Percentiles rank a stretch among this genome's conserved stretches.
These are phyloP conservation scores for Microctenopoma stevenorrisi DNA, from an alignment of 2,797 vertebrate genomes.

Conservation along the genomic window DNA sequence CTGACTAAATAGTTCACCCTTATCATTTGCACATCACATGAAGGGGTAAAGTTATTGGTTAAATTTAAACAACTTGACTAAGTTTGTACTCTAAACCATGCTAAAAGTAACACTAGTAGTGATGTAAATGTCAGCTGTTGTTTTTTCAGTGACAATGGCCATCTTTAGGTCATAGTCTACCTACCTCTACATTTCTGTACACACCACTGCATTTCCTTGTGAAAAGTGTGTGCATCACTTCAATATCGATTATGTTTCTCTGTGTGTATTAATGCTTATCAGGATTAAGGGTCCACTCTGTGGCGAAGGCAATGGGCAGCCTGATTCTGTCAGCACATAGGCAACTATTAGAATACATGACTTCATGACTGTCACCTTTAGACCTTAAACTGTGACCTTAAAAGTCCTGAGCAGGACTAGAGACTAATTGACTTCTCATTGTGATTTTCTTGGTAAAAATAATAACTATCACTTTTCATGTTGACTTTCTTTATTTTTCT, in stretches of 20 bases:
- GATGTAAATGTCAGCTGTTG: background rate
- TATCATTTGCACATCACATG: no score
- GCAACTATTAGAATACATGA: constrained; percentile 61
- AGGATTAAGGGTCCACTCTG: constrained; percentile 31
- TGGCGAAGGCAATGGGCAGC: constrained; percentile 45
- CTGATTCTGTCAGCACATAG: constrained; percentile 76
- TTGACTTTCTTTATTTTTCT: constrained; percentile 1
- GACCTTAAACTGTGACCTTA: constrained; percentile 52
- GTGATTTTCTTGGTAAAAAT: no score
- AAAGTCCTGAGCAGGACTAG: constrained; percentile 15
- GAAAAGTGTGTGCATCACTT: background rate
- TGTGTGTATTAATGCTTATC: constrained; percentile 30
- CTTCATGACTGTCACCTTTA: constrained; percentile 57
- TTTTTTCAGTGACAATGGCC: background rate
- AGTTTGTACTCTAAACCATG: no score
- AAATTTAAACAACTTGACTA: no score
- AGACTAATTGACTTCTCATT: constrained; percentile 18
- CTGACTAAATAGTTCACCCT: no score
- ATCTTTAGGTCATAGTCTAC: background rate
- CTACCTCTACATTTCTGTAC: background rate
- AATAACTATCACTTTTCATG: background rate
- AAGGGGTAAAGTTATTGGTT: no score
- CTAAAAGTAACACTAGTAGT: no score
- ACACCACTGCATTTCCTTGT: background rate
- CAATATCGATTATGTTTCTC: constrained; percentile 1